These are phyloP conservation scores for Dendrocincla fuliginosa DNA, from an alignment of 2,797 vertebrate species.

Conservation along the genomic window DNA sequence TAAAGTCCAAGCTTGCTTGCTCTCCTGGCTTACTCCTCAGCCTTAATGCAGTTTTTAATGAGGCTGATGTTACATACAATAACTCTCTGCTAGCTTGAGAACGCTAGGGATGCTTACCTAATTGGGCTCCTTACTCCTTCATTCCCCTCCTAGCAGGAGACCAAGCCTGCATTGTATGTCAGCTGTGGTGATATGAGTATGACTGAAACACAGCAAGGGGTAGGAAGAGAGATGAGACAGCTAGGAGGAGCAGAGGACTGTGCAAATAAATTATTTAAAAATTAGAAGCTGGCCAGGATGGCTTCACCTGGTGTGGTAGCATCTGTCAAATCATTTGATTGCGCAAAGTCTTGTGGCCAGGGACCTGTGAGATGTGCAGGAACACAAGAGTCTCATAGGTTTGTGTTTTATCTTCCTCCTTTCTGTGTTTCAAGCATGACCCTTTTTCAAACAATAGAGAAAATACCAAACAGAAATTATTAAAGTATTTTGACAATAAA, in stretches of 20 bases:
- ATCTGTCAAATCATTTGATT: not conserved
- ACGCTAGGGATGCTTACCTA: not conserved
- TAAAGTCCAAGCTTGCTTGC: not conserved
- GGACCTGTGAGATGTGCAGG: not conserved
- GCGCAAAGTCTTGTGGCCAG: not conserved
- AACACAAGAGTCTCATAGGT: not conserved
- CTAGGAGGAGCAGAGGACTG: not conserved
- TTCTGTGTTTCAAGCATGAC: not conserved
- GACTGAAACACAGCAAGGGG: not conserved
- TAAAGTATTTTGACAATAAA: not conserved
- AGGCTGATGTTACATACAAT: not conserved
- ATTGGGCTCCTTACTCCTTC: not conserved
- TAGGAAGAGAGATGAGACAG: not conserved
- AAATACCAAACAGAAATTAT: not conserved
- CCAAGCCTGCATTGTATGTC: not conserved
- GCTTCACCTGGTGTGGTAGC: not conserved
- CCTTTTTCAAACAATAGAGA: not conserved
- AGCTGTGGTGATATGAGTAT: not conserved
- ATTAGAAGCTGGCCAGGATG: not conserved
- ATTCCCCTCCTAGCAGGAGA: not conserved
- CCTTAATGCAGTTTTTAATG: conserved; percentile 9
- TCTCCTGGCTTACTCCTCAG: not conserved
- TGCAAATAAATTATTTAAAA: not conserved
- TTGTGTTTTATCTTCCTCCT: not conserved
- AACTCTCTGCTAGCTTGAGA: not conserved